Evolutionary conservation across 2,113 vertebrate species (phyloP).

Genomic region (Anseranas semipalmata): DNA sequence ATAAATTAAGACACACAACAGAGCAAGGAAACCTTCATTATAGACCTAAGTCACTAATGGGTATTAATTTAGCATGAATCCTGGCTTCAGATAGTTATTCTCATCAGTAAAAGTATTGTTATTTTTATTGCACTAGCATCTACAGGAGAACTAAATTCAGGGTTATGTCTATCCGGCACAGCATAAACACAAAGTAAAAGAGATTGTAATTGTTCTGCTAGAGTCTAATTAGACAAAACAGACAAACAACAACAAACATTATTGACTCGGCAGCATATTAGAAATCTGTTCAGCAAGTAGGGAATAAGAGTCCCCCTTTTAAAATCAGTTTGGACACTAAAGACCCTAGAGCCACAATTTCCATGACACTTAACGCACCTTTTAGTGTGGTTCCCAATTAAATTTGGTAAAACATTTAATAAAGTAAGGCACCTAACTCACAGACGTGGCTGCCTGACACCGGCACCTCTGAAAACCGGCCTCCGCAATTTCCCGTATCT

Average conservation of each 20-base stretch:
- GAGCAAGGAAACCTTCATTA: not conserved
- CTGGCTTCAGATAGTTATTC: not conserved
- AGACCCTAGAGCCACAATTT: not conserved
- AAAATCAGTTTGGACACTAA: not conserved
- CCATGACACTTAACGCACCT: not conserved
- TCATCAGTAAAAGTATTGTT: constrained; percentile 7
- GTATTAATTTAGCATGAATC: constrained; percentile 24
- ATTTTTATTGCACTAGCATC: not conserved
- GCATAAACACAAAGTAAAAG: not conserved
- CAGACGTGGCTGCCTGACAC: not conserved
- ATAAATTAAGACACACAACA: not conserved
- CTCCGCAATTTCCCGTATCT: not conserved
- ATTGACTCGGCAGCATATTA: not conserved
- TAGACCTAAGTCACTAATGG: not conserved
- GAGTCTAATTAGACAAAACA: not conserved
- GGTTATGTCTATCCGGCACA: not conserved
- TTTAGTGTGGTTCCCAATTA: not conserved
- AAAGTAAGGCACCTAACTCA: not conserved
- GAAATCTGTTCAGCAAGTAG: not conserved
- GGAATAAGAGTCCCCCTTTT: not conserved
- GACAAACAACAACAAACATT: not conserved
- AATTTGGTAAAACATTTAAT: not conserved
- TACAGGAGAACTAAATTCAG: not conserved
- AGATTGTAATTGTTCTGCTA: not conserved
- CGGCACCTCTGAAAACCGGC: not conserved